phyloP scores from a whole-genome alignment of 2,113 vertebrate species.

The Entomyzon cyanotis region DNA sequence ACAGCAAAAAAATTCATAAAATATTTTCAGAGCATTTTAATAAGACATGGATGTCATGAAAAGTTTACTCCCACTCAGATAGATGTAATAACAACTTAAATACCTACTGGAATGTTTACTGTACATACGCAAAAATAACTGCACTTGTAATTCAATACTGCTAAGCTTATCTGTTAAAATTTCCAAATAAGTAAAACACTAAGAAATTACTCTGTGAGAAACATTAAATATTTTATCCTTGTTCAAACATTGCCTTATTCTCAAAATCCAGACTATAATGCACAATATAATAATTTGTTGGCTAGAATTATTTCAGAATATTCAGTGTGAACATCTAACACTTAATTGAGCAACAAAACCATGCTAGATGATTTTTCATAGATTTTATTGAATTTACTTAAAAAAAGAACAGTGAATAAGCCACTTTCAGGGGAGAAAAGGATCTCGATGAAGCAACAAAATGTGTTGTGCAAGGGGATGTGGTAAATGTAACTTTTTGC shows the following conservation, averaged over 20 bases:
- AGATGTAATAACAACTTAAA: neutral
- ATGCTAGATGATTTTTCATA: neutral
- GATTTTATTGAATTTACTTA: neutral
- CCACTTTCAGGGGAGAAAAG: neutral
- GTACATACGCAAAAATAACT: neutral
- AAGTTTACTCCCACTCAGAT: neutral
- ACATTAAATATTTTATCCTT: neutral
- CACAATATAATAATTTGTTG: neutral
- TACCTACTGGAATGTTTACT: neutral
- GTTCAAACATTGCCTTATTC: neutral
- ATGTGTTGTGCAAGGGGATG: neutral
- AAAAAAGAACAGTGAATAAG: neutral
- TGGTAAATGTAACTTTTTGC: slow-evolving; percentile 29
- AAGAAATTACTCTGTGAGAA: neutral
- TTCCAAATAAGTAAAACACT: neutral
- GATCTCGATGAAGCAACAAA: neutral
- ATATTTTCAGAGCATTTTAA: neutral
- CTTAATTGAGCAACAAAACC: neutral
- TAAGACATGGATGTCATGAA: neutral
- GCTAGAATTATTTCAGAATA: neutral
- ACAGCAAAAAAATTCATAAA: neutral
- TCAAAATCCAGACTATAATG: neutral
- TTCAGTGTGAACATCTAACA: neutral
- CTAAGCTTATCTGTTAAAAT: neutral
- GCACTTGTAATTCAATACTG: neutral